Conservation (phyloP, 2,797 vertebrate species). For the Eremophila alpestris region DNA sequence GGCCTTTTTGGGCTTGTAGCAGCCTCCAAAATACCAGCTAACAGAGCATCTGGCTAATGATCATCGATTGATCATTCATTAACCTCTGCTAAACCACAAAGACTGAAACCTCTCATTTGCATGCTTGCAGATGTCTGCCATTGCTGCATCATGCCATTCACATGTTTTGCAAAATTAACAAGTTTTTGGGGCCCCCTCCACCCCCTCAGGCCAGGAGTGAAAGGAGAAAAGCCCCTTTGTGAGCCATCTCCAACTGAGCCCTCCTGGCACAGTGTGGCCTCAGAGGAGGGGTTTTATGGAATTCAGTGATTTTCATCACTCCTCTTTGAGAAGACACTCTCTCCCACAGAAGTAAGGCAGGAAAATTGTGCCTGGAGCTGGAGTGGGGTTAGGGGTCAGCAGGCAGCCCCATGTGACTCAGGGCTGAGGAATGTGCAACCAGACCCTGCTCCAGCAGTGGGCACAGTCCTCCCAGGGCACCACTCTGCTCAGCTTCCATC, state of each 20-base stretch:
- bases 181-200: not conserved
- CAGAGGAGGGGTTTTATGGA: not conserved
- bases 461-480: not conserved
- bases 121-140: not conserved
- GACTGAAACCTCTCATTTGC: not conserved
- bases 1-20: not conserved
- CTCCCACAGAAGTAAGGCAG: not conserved
- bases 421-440: conserved; percentile 11
- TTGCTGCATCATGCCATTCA: not conserved
- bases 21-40: not conserved
- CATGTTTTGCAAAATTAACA: not conserved
- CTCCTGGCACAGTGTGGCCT: not conserved
- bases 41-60: not conserved
- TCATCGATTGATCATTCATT: not conserved
- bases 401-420: not conserved
- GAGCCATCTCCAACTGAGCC: not conserved
- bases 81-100: not conserved
- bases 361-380: not conserved
- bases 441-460: not conserved
- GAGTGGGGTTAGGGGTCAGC: not conserved
- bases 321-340: not conserved
- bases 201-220: accelerated
- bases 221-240: not conserved
- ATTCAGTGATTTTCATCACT: not conserved
- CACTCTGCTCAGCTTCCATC: accelerated